Conservation (phyloP, 2,113 vertebrate genomes). For the Rhodinocichla rosea region DNA sequence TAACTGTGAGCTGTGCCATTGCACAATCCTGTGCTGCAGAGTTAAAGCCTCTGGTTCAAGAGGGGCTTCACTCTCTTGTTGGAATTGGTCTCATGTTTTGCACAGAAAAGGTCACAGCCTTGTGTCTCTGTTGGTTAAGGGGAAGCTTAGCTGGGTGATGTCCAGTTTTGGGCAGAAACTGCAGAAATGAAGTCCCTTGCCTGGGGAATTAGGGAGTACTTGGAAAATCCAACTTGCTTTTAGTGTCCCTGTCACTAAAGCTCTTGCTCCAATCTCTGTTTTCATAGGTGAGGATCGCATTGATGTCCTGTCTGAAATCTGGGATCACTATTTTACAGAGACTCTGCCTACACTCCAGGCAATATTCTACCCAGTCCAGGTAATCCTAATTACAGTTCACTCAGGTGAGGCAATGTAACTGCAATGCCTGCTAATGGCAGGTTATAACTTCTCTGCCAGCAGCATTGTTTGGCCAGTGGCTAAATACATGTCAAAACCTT, state of each 20-base stretch:
- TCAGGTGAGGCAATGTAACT: not conserved
- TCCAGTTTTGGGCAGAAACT: not conserved
- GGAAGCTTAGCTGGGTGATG: not conserved
- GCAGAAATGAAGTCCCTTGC: not conserved
- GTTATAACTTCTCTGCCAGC: not conserved
- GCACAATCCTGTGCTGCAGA: not conserved
- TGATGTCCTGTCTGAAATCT: slow-evolving; percentile 81
- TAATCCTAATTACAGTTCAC: slow-evolving; percentile 56
- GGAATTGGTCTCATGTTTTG: not conserved
- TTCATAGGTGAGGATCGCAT: slow-evolving; percentile 82
- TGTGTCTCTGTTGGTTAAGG: not conserved
- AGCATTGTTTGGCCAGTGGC: not conserved
- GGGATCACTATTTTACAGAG: slow-evolving; percentile 92
- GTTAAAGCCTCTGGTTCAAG: not conserved
- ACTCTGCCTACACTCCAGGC: slow-evolving; percentile 93
- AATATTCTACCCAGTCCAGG: slow-evolving; percentile 96
- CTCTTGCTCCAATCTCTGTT: not conserved
- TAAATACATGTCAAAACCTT: not conserved
- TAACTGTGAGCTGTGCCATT: not conserved
- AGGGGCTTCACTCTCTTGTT: not conserved
- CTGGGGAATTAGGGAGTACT: not conserved
- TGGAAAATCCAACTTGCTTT: not conserved
- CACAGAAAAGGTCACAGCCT: not conserved
- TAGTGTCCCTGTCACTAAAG: not conserved
- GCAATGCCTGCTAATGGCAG: not conserved